Evolutionary conservation across 35 echinoderm and acorn worm species (phyloP).

Genomic region (Patiria miniata): DNA sequence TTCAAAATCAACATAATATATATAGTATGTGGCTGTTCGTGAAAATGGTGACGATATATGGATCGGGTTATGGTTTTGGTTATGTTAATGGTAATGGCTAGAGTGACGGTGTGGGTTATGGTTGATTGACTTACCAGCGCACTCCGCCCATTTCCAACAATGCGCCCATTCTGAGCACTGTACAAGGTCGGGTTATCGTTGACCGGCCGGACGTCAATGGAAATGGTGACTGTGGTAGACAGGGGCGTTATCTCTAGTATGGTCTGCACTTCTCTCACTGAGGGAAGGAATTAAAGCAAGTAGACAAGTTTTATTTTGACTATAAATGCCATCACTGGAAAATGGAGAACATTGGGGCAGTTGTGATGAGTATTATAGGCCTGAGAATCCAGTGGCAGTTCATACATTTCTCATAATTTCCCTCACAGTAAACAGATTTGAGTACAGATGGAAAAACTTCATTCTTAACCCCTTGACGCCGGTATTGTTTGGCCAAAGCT

Average conservation of each 20-base stretch:
- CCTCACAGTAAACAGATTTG: background rate
- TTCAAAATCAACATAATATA: too few relatives aligned
- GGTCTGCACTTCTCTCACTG: slow-evolving; percentile 12
- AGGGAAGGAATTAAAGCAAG: background rate
- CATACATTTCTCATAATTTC: background rate
- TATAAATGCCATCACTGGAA: too few relatives aligned
- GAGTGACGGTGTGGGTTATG: background rate
- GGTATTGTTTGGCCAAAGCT: too few relatives aligned
- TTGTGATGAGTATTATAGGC: background rate
- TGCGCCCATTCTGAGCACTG: background rate
- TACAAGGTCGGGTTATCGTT: slow-evolving; percentile 15
- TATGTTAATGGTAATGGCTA: too few relatives aligned
- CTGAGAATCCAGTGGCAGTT: background rate
- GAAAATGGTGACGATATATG: background rate
- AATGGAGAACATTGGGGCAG: too few relatives aligned
- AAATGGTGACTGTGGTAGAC: background rate
- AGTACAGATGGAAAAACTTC: background rate
- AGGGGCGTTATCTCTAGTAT: background rate
- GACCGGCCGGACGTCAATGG: background rate
- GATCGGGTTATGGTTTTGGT: background rate
- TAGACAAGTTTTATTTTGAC: background rate
- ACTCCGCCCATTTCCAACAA: background rate
- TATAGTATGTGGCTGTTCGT: background rate
- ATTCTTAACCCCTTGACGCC: background rate
- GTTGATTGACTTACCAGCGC: background rate